Percentiles rank a stretch among this genome's conserved stretches.
Evolutionary conservation across 2,888 invertebrate genomes (phyloP).

Genomic region (Erynnis tages): DNA sequence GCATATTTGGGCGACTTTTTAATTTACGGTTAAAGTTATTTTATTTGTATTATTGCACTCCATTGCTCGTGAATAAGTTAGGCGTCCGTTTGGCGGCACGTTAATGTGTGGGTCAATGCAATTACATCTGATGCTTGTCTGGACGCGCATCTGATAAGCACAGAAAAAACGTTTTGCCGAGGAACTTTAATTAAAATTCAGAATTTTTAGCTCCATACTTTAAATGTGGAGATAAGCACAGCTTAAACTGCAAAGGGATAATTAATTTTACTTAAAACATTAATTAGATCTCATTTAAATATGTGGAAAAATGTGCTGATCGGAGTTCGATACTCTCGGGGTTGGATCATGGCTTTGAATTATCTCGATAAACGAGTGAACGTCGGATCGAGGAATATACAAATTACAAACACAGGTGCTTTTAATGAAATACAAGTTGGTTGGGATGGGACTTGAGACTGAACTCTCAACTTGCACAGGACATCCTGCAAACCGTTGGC

Average conservation of each 20-base stretch:
- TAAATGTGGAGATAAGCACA: constrained; percentile 45
- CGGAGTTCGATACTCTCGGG: constrained; percentile 27
- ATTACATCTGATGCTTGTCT: constrained; percentile 71
- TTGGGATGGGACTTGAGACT: constrained; percentile 38
- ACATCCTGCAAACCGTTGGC: constrained; percentile 59
- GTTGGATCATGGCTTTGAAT: constrained; percentile 31
- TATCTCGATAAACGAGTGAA: constrained; percentile 36
- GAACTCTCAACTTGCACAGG: constrained; percentile 52
- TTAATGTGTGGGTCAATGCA: constrained; percentile 60
- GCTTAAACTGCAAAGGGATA: constrained; percentile 46
- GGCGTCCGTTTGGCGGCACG: constrained; percentile 57
- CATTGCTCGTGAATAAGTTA: constrained; percentile 39
- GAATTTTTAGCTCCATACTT: constrained; percentile 53
- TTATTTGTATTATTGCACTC: constrained; percentile 23
- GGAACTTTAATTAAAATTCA: constrained; percentile 69
- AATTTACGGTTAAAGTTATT: constrained; percentile 15
- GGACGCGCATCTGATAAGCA: constrained; percentile 68
- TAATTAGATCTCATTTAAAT: constrained; percentile 52
- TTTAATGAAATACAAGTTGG: constrained; percentile 48
- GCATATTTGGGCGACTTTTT: too few species aligned
- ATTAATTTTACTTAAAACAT: constrained; percentile 50
- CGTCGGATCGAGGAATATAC: constrained; percentile 42
- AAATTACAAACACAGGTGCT: constrained; percentile 53
- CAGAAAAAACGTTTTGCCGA: constrained; percentile 60
- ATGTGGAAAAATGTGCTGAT: constrained; percentile 37